Base-by-base conservation (phyloP, 92 coral and sea anemone genomes). In the Metridium senile region DNA sequence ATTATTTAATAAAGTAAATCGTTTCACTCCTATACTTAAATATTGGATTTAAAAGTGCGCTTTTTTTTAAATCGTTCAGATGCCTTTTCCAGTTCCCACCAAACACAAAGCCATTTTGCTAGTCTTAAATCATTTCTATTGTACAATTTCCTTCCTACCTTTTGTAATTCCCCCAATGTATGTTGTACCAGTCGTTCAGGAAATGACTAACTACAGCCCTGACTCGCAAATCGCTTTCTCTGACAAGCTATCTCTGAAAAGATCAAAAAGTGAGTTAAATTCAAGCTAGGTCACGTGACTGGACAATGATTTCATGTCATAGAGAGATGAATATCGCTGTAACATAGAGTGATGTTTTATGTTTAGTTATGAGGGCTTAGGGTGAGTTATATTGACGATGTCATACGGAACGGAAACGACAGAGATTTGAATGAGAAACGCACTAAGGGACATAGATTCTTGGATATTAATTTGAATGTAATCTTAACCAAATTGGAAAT, bases 211-310 rank as follows among this genome's bases (percentile, higher is more conserved):
- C 65, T 59, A 59, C 27, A 26, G 26, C 11, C 9, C 4, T 26
- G 65, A 59, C 29, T 59, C 26, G n/a, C 31, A 59, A 59, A 59
- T 22, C 65, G 1, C 65, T 59, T 22, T 22, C 49, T 22, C 10
- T 59, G 65, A 59, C 65, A 59, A 59, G 28, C 22, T 59, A 59
- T 59, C 65, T 59, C 3, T 0, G 17, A 23, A 22, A 26, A 7
- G 10, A 59, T 59, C 65, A 23, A 22, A 21, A 4, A 59, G 31
- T 26, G 0, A 20, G 65, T 59, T 22, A 4, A 59, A 9, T 59
- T 59, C 65, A 7, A 59, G 26, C 49, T 59, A 26, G 65, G 65
- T 22, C 65, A 59, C 65, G 65, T 59, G 65, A 39, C 11, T 22
- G 13, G 4, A 59, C 6, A 26, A 26, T 22, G 65, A 59, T 22